Base-by-base conservation (phyloP, 2,888 invertebrate genomes). In the Hyposoter didymator region DNA sequence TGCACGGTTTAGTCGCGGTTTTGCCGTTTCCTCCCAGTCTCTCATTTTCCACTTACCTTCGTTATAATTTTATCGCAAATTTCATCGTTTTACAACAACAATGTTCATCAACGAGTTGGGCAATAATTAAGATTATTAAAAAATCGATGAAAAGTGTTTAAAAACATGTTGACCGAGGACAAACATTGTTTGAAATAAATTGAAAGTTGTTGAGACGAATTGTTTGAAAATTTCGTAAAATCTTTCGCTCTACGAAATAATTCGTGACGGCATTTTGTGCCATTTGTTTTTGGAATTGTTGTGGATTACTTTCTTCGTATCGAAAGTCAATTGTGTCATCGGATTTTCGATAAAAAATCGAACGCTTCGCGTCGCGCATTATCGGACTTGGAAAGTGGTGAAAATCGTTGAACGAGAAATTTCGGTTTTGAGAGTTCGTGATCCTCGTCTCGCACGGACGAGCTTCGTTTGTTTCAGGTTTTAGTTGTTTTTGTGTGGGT, bases 371-470 rank as follows among this genome's bases (percentile, higher is more conserved):
- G 67, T 74, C 52, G 62, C 84, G 82, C 39, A n/a, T 45, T 78
- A 39, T 59, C 75, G 67, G 55, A 43, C 67, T 84, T 83, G 84
- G 88, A 91, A 90, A 91, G 91, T 91, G 82, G 88, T 90, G 90
- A 90, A 90, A 90, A 91, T 90, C 70, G 81, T 35, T 47, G 45
- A 47, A 49, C 73, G 84, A 84, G 87, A 80, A 82, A 86, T 86
- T 85, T 84, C 79, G 78, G 55, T 83, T 72, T 69, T 82, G 78
- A 67, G 69, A 49, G 66, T 74, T 81, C 69, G 79, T 70, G 80
- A 49, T 59, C 35, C 39, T 45, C 73, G 87, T 86, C 78, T 79
- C 84, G 84, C 86, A 84, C 87, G 85, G 66, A 55, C 82, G 87
- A 82, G 62, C 55, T 28, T 17, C 28, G 75, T 66, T 39, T 39